Percentiles rank a stretch among this genome's conserved stretches.
Evolutionary conservation across 2,113 vertebrate species (phyloP).

Genomic region (Zosterops pallidus): DNA sequence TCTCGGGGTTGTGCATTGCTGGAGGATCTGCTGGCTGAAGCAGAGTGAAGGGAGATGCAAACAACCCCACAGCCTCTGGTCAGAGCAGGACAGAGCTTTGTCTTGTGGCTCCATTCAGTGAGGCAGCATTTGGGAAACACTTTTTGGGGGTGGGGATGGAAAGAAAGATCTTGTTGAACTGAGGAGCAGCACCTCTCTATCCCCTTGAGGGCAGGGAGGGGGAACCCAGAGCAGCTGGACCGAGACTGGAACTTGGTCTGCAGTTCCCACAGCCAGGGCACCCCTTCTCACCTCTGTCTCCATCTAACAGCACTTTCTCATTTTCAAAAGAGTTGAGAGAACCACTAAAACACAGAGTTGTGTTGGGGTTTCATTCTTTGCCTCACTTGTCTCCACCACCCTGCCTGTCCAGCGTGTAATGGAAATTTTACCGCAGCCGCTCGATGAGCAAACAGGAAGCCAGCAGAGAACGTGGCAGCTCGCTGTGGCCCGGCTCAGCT

Average conservation of each 20-base stretch:
- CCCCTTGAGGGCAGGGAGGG: not conserved
- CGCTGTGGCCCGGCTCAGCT: not conserved
- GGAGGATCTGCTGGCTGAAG: not conserved
- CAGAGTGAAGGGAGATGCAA: no score
- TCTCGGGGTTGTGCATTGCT: fast-evolving
- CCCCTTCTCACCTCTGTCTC: not conserved
- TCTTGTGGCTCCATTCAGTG: not conserved
- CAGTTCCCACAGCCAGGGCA: not conserved
- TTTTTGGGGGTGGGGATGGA: no score
- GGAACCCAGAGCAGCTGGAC: not conserved
- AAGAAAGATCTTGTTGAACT: not conserved
- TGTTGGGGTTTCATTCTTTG: not conserved
- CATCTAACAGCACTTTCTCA: not conserved
- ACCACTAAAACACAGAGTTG: not conserved
- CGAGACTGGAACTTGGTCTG: fast-evolving
- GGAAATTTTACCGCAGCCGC: constrained; percentile 84
- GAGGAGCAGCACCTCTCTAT: not conserved
- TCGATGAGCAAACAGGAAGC: constrained; percentile 87
- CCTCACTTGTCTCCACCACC: not conserved
- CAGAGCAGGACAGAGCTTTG: not conserved
- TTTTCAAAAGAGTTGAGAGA: not conserved
- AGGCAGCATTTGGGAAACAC: not conserved
- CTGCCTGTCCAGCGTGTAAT: constrained; percentile 78
- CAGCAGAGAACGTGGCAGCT: constrained; percentile 57
- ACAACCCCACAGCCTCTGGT: not conserved